Conservation (phyloP, 2,113 vertebrate genomes). For the Chamaetylas fuelleborni region DNA sequence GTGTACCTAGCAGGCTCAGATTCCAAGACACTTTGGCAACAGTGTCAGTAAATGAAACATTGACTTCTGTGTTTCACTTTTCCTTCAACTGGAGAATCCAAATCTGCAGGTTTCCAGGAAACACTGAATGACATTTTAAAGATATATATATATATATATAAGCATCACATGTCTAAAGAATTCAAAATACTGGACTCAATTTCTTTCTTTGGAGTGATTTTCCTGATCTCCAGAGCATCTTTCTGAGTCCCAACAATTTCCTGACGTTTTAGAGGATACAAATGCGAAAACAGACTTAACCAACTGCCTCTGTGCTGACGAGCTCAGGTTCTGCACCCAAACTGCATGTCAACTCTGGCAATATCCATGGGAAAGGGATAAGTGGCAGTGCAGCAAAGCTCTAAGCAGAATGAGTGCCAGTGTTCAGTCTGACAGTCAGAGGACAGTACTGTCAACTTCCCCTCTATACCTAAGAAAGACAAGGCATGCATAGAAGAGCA, state of each 20-base stretch:
- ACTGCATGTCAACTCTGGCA: neutral
- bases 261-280: neutral
- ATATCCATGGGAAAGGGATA: neutral
- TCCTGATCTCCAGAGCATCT: neutral
- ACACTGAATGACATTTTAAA: neutral
- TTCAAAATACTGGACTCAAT: neutral
- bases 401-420: neutral
- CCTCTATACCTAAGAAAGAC: neutral
- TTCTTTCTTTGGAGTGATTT: neutral
- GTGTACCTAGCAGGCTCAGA: neutral
- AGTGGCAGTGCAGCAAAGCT: neutral
- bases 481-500: neutral
- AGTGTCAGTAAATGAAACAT: neutral
- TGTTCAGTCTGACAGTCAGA: neutral
- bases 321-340: neutral
- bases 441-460: neutral
- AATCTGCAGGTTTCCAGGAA: neutral
- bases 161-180: neutral
- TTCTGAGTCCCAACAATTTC: fast-evolving
- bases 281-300: neutral
- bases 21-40: neutral
- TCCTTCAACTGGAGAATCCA: neutral
- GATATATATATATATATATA: neutral
- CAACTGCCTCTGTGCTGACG: neutral
- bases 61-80: neutral